phyloP scores from a whole-genome alignment of 2,113 vertebrate species.

The Oryzias celebensis region DNA sequence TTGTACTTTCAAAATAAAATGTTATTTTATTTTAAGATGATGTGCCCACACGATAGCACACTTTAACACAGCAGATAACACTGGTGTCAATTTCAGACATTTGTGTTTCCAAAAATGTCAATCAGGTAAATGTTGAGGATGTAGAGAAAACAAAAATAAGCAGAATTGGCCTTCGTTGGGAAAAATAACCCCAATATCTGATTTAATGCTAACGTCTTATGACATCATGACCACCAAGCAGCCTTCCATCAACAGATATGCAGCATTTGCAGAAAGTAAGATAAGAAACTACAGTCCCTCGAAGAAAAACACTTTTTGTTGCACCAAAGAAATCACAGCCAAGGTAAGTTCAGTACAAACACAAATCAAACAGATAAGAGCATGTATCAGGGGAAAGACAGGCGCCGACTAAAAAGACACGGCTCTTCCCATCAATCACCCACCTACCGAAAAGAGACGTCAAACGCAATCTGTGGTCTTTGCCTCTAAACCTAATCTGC shows the following conservation, averaged over 20 bases:
- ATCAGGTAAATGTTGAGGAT: too few relatives aligned
- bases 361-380: conserved; percentile 33
- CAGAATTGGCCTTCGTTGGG: too few relatives aligned
- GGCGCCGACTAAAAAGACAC: conserved; percentile 43
- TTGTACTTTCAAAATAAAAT: too few relatives aligned
- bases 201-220: too few relatives aligned
- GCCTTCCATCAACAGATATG: conserved; percentile 47
- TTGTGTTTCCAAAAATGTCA: too few relatives aligned
- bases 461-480: conserved; percentile 54
- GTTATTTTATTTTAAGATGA: too few relatives aligned
- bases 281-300: conserved; percentile 60
- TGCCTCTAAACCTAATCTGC: conserved; percentile 9
- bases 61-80: too few relatives aligned
- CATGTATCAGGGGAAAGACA: conserved; percentile 14
- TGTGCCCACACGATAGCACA: too few relatives aligned
- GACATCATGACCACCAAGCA: conserved; percentile 9
- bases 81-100: too few relatives aligned
- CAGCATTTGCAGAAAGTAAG: conserved; percentile 54
- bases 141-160: too few relatives aligned
- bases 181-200: too few relatives aligned
- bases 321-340: conserved; percentile 57
- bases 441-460: conserved; percentile 42
- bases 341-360: conserved; percentile 39
- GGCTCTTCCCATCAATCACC: conserved; percentile 49
- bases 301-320: conserved; percentile 58